phyloP scores from a whole-genome alignment of 1,140 invertebrate species.

The Cyclargus thomasi region DNA sequence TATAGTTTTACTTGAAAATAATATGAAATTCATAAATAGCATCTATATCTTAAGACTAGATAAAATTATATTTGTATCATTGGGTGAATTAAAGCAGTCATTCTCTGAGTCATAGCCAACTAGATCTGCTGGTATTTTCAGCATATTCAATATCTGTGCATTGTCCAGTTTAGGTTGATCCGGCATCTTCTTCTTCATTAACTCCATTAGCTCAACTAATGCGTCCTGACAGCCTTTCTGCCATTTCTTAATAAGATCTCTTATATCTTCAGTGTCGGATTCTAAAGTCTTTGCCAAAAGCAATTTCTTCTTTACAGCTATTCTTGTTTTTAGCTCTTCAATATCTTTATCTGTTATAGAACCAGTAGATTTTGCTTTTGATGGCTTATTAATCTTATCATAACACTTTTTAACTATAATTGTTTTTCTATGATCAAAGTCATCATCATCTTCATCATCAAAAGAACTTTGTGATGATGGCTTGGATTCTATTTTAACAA shows the following conservation, averaged over 20 bases:
- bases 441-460: conserved; percentile 52
- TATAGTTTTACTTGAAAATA: conserved; percentile 3
- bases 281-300: conserved; percentile 50
- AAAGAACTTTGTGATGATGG: conserved; percentile 35
- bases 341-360: conserved; percentile 65
- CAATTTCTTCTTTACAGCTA: conserved; percentile 56
- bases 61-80: conserved; percentile 49
- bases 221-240: conserved; percentile 64
- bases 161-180: conserved; percentile 59
- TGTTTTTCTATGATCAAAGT: conserved; percentile 50
- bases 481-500: conserved; percentile 22
- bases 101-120: conserved; percentile 63
- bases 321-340: conserved; percentile 51
- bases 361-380: conserved; percentile 61
- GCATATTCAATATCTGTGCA: conserved; percentile 51
- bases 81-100: conserved; percentile 56
- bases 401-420: conserved; percentile 55
- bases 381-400: conserved; percentile 50
- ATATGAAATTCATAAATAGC: conserved; percentile 4
- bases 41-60: conserved; percentile 36
- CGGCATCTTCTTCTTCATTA: conserved; percentile 58
- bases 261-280: conserved; percentile 53
- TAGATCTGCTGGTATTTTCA: conserved; percentile 58
- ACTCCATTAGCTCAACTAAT: conserved; percentile 51
- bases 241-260: conserved; percentile 63